phyloP scores from a whole-genome alignment of 2,888 invertebrate genomes.

The Rosalia funebris region DNA sequence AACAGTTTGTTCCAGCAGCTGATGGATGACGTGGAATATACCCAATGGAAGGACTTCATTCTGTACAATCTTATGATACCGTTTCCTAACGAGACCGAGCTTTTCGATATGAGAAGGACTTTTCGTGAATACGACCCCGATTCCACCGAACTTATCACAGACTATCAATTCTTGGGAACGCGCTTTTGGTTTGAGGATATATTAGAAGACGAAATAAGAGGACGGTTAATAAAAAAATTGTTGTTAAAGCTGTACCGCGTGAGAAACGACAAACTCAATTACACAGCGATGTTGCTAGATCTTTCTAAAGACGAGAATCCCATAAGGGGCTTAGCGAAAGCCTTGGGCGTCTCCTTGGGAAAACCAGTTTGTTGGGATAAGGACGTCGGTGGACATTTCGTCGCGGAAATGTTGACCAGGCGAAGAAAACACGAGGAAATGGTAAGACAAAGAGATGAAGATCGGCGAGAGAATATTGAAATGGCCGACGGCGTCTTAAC shows the following conservation, averaged over 20 bases:
- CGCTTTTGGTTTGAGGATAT: conserved; percentile 63
- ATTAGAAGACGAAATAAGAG: conserved; percentile 37
- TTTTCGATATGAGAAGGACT: conserved; percentile 65
- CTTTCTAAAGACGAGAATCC: conserved; percentile 71
- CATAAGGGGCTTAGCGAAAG: conserved; percentile 68
- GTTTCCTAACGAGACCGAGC: conserved; percentile 68
- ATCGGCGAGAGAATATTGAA: conserved; percentile 41
- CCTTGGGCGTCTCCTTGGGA: conserved; percentile 69
- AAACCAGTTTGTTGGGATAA: conserved; percentile 66
- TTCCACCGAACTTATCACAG: conserved; percentile 56
- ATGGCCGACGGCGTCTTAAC: conserved; percentile 45
- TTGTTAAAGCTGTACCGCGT: conserved; percentile 69
- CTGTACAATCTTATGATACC: conserved; percentile 69
- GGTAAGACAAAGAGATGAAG: conserved; percentile 39
- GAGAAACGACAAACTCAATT: conserved; percentile 67
- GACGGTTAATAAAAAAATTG: conserved; percentile 65
- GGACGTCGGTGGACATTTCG: conserved; percentile 66
- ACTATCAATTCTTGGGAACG: conserved; percentile 57
- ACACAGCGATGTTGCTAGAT: conserved; percentile 71
- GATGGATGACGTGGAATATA: conserved; percentile 68
- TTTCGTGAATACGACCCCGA: conserved; percentile 66
- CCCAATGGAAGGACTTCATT: conserved; percentile 76
- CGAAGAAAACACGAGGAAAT: conserved; percentile 43
- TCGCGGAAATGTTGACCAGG: conserved; percentile 44
- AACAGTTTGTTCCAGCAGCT: conserved; percentile 59